These are phyloP conservation scores for Pithys albifrons DNA, from an alignment of 2,113 vertebrate species.

Conservation along the genomic window DNA sequence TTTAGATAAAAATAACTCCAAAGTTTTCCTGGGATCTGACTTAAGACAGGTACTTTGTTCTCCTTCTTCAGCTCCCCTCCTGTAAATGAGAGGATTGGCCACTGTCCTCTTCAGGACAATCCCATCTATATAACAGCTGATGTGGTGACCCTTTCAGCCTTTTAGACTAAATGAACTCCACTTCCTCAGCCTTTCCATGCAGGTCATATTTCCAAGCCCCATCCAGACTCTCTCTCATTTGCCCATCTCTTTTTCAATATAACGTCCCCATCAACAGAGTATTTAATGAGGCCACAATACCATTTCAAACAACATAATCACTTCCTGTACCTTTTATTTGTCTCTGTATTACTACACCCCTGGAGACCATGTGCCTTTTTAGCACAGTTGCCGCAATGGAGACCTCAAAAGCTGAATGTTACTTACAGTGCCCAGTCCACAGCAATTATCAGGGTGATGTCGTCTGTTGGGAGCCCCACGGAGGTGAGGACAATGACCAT, in stretches of 20 bases:
- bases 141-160: background rate
- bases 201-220: background rate
- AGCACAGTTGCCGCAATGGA: background rate
- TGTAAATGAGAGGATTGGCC: background rate
- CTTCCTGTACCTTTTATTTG: background rate
- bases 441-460: constrained; percentile 95
- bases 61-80: background rate
- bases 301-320: background rate
- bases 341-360: background rate
- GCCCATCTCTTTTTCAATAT: background rate
- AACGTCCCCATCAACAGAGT: background rate
- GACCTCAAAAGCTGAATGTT: background rate
- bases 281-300: background rate
- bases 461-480: constrained; percentile 93
- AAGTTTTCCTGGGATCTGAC: background rate
- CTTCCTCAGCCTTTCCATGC: background rate
- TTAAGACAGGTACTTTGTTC: background rate
- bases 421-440: constrained; percentile 99
- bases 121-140: background rate
- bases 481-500: constrained; percentile 99
- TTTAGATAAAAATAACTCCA: background rate
- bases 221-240: background rate
- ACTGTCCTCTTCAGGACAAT: background rate
- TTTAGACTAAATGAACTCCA: background rate
- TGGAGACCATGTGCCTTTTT: background rate